These are phyloP conservation scores for Sinodicranocentrus sp. DNA, from an alignment of 2,888 invertebrate genomes.

Conservation along the genomic window DNA sequence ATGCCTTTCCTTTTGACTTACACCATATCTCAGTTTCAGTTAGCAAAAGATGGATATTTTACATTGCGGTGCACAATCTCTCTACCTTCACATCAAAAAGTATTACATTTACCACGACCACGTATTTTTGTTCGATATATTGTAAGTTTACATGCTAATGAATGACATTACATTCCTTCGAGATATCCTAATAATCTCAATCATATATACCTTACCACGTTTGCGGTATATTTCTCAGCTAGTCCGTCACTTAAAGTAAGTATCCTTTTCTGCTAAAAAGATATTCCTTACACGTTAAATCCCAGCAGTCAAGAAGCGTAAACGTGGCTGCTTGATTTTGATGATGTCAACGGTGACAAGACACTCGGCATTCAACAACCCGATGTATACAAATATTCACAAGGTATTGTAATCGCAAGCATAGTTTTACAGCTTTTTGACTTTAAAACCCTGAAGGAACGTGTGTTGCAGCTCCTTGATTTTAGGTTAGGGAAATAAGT, in stretches of 20 bases:
- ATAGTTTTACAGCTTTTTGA: too few species aligned
- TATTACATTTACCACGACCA: too few species aligned
- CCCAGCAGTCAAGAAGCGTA: neutral
- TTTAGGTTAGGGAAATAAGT: too few species aligned
- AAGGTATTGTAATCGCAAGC: too few species aligned
- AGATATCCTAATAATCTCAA: neutral
- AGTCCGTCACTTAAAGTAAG: neutral
- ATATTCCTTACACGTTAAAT: neutral
- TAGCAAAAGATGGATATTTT: too few species aligned
- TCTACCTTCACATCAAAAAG: too few species aligned
- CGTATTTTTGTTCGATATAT: too few species aligned
- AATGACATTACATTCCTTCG: too few species aligned
- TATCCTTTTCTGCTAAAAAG: neutral
- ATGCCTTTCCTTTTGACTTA: constrained; percentile 1
- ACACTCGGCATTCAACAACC: constrained; percentile 19
- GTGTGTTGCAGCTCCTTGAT: too few species aligned
- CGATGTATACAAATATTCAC: too few species aligned
- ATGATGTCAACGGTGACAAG: constrained; percentile 58
- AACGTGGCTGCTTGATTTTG: constrained; percentile 50
- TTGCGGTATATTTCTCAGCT: neutral
- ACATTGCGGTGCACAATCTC: too few species aligned
- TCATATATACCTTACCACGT: neutral
- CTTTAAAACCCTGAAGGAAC: too few species aligned
- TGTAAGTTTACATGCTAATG: neutral
- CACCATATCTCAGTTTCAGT: neutral